Base-by-base conservation (phyloP, 2,113 vertebrate species). In the Saccopteryx leptura region DNA sequence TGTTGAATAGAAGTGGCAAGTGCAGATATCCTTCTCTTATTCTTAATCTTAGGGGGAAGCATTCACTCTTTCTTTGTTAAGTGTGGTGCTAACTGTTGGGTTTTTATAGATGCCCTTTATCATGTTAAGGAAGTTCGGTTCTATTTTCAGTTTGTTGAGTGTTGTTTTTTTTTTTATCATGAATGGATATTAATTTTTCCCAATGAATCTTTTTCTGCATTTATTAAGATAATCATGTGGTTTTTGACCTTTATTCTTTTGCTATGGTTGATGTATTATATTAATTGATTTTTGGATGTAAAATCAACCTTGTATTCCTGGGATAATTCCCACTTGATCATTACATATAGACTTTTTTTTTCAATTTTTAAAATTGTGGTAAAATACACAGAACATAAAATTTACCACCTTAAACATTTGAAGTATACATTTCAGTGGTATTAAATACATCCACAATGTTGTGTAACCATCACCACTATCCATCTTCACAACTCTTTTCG, bases 311-410 rank as follows among this genome's bases (percentile, higher is more conserved):
- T 93, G 28, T 18, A 54, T 87, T 71, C 17, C 63, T 52, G 74
- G 46, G 31, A 87, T 71, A 79, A 69, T 60, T 93, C 14, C 15
- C 8, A 33, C 12, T 13, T 86, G 61, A 28, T 83, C 60, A 71
- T 79, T 56, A 11, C 48, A 14, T 28, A 61, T 52, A 39, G 15
- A 33, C 14, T 18, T 31, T 17, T 74, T 19, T 46, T 65, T 48
- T 31, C 71, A n/a, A 26, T 18, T 76, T 83, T 56, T 66, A 58
- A 85, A 69, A 81, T 24, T 68, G 21, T 68, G 21, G 48, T 52
- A 91, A 92, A 39, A 85, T 54, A 78, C 33, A 69, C n/a, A 79
- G 50, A 76, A 78, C 28, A 78, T 68, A 78, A 80, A 90, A 85
- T 75, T 52, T 85, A 50, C 61, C 33, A 85, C 17, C 61, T 68